phyloP scores from a whole-genome alignment of 2,797 vertebrate genomes.

The Onychomys arenicola region DNA sequence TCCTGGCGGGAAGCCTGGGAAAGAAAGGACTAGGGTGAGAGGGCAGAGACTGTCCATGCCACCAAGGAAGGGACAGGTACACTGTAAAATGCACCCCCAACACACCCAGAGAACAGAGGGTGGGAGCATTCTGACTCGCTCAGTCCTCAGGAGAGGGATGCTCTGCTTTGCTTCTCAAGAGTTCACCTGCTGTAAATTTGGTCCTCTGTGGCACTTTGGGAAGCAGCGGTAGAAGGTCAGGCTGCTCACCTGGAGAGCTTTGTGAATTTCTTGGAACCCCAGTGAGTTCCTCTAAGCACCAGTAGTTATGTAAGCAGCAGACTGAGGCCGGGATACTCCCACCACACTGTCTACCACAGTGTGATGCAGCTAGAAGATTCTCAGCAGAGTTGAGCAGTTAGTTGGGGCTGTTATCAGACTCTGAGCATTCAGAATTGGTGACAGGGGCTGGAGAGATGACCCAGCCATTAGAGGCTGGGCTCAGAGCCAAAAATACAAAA shows the following conservation, averaged over 20 bases:
- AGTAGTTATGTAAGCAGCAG: neutral
- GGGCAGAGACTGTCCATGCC: neutral
- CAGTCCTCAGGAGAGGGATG: neutral
- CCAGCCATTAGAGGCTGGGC: neutral
- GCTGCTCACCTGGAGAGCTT: neutral
- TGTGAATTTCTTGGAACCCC: neutral
- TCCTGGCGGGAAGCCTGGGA: neutral
- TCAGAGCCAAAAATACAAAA: neutral
- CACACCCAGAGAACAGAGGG: neutral
- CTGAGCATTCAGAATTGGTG: neutral
- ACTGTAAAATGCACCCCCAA: neutral
- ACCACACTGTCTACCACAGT: neutral
- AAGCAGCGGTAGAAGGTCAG: neutral
- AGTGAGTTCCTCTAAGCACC: neutral
- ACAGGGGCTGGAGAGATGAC: neutral
- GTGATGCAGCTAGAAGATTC: neutral
- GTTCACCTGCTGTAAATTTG: neutral
- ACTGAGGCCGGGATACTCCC: neutral
- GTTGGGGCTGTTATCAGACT: neutral
- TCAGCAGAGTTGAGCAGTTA: neutral
- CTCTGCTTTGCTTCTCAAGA: neutral
- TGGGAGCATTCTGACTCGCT: neutral
- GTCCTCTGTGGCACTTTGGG: neutral
- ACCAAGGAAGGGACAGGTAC: neutral
- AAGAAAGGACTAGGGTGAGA: neutral